A percentile compares a stretch with the other conserved stretches of the same genome.
Evolutionary conservation across 2,888 invertebrate species (phyloP).

Genomic region (Scrobipalpa costella): DNA sequence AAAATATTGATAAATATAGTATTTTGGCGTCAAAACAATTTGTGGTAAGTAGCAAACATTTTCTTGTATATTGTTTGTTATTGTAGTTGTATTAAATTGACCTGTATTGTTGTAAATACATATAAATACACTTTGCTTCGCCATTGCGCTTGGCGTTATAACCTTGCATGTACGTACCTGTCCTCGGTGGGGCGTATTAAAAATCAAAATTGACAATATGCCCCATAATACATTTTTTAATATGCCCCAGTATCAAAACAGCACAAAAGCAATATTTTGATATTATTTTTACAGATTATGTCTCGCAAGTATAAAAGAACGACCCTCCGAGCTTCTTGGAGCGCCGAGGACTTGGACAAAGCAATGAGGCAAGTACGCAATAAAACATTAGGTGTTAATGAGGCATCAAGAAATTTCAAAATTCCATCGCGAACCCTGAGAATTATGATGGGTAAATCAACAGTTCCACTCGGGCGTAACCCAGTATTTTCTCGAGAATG

Average conservation of each 20-base stretch:
- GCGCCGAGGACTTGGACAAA: background rate
- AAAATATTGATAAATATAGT: constrained; percentile 1
- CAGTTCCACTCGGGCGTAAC: background rate
- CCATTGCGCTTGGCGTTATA: background rate
- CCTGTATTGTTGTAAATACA: constrained; percentile 3
- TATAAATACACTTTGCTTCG: constrained; percentile 1
- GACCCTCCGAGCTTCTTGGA: constrained; percentile 7
- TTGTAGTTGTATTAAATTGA: background rate
- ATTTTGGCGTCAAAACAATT: constrained; percentile 3
- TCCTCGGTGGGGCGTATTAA: background rate
- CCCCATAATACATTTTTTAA: background rate
- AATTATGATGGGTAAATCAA: constrained; percentile 11
- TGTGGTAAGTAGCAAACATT: constrained; percentile 1
- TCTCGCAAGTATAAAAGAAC: constrained; percentile 14
- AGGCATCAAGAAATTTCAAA: constrained; percentile 25
- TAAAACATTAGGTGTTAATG: constrained; percentile 25
- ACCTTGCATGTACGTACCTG: background rate
- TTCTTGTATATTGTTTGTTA: constrained; percentile 5
- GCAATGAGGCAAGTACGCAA: background rate
- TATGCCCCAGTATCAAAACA: background rate
- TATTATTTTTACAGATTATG: constrained; percentile 7
- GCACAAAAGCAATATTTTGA: constrained; percentile 6
- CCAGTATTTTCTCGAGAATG: background rate
- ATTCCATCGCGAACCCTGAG: constrained; percentile 28
- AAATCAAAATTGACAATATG: background rate